phyloP scores from a whole-genome alignment of 2,797 vertebrate genomes.

The Acipenser ruthenus region DNA sequence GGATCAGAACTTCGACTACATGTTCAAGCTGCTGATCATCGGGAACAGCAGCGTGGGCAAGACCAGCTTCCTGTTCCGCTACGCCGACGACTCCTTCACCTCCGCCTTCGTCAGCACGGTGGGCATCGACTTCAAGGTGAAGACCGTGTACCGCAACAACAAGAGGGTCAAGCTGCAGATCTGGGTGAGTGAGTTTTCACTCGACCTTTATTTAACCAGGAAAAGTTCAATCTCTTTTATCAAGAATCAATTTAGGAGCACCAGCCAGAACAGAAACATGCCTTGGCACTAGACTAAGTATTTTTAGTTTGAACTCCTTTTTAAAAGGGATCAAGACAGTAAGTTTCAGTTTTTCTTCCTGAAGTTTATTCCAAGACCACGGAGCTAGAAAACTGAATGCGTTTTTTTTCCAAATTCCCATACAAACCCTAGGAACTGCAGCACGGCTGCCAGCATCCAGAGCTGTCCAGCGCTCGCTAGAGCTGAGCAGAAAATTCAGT shows the following conservation, averaged over 20 bases:
- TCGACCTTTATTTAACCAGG: not conserved
- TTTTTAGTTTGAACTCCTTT: not conserved
- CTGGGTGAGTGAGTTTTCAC: conserved; percentile 59
- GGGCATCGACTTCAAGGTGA: conserved; percentile 90
- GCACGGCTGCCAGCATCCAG: no score
- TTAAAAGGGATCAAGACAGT: no score
- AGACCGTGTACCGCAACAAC: conserved; percentile 78
- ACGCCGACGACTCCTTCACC: conserved; percentile 80
- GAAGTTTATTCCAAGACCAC: no score
- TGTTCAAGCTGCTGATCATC: conserved; percentile 85
- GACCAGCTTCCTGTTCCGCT: conserved; percentile 86
- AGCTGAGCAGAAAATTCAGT: not conserved
- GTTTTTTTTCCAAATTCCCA: not conserved
- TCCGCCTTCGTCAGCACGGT: conserved; percentile 85
- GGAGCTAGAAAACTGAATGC: no score
- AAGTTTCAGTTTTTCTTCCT: no score
- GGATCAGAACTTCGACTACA: conserved; percentile 87
- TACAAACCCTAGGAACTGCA: not conserved
- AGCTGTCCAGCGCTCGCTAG: no score
- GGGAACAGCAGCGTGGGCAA: conserved; percentile 88
- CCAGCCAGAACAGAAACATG: no score
- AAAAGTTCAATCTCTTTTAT: not conserved
- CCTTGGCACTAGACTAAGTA: not conserved
- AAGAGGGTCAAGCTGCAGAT: conserved; percentile 89
- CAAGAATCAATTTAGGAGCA: not conserved